These are phyloP conservation scores for Pollenia griseotomentosa DNA, from an alignment of 2,888 invertebrate species.

Conservation along the genomic window DNA sequence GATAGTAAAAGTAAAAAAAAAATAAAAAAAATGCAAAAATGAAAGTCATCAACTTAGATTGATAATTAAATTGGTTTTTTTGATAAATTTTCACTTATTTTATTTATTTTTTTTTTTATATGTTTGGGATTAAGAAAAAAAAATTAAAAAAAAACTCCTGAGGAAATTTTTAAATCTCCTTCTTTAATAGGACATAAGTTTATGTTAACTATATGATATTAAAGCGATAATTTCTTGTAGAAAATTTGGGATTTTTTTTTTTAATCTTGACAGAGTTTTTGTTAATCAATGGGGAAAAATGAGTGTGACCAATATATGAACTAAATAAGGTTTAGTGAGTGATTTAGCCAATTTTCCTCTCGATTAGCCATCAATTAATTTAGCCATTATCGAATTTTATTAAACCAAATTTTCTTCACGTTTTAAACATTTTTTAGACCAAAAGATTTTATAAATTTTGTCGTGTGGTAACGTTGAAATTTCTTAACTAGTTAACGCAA, in stretches of 20 bases:
- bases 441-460: too few relatives aligned
- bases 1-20: neutral
- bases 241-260: too few relatives aligned
- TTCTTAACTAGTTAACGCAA: too few relatives aligned
- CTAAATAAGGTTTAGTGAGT: too few relatives aligned
- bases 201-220: neutral
- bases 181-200: neutral
- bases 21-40: neutral
- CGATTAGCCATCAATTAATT: too few relatives aligned
- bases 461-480: too few relatives aligned
- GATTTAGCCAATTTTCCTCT: too few relatives aligned
- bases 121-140: neutral
- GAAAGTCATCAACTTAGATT: slow-evolving; percentile 2
- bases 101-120: neutral
- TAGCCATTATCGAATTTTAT: too few relatives aligned
- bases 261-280: neutral
- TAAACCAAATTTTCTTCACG: too few relatives aligned
- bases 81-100: neutral
- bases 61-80: neutral
- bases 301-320: too few relatives aligned
- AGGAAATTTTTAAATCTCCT: neutral
- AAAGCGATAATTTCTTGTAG: neutral
- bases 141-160: neutral
- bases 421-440: too few relatives aligned
- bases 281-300: neutral